Conservation (phyloP, 2,797 vertebrate genomes). For the Lepilemur septentrionalis region DNA sequence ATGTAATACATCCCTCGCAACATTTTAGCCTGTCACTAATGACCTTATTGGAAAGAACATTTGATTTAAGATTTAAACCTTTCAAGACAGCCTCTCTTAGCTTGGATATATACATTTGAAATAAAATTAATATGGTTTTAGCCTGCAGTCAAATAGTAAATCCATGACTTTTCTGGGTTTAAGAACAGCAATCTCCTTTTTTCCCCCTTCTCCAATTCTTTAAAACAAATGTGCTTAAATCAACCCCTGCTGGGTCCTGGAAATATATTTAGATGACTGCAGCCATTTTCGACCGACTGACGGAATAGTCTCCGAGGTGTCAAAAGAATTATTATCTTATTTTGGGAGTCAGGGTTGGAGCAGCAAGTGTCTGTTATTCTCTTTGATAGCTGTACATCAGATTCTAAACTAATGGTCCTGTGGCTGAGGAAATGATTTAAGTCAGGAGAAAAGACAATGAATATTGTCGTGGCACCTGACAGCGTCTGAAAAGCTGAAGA, state of each 20-base stretch:
- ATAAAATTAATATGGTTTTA: slow-evolving; percentile 80
- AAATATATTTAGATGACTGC: slow-evolving; percentile 70
- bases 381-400: slow-evolving; percentile 62
- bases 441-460: slow-evolving; percentile 25
- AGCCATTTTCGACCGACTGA: slow-evolving; percentile 64
- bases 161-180: slow-evolving; percentile 57
- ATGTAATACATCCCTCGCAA: slow-evolving; percentile 74
- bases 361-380: slow-evolving; percentile 72
- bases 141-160: slow-evolving; percentile 79
- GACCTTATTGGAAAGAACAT: slow-evolving; percentile 80
- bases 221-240: slow-evolving; percentile 70
- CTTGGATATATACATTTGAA: slow-evolving; percentile 72
- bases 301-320: slow-evolving; percentile 54
- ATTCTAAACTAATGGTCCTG: slow-evolving; percentile 31
- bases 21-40: slow-evolving; percentile 76
- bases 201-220: neutral
- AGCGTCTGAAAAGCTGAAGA: neutral
- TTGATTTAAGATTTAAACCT: slow-evolving; percentile 83
- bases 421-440: slow-evolving; percentile 46
- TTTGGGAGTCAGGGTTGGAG: slow-evolving; percentile 78
- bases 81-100: slow-evolving; percentile 79
- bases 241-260: neutral
- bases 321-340: slow-evolving; percentile 76
- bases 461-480: neutral
- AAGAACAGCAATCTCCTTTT: slow-evolving; percentile 30